Evolutionary conservation across 1,140 invertebrate species (phyloP), one percentile per base, ranked within the genome.

Genomic region (Drosophila pachea): DNA sequence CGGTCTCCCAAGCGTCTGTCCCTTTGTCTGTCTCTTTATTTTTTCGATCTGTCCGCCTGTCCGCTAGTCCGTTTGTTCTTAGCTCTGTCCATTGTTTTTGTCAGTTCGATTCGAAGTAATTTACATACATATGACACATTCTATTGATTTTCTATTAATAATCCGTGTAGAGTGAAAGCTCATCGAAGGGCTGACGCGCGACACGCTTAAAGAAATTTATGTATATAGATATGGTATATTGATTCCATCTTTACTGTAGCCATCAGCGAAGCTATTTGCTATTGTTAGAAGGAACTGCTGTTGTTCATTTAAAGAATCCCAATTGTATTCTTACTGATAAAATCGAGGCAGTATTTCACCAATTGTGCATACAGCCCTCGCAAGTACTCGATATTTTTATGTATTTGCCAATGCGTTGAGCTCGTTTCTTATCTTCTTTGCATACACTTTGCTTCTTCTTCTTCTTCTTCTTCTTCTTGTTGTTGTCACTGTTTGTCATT

Each of bases 401-500:
- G 53, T 55, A 55, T 63, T 49, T 56, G 52, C 31, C 61, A 2
- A 54, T 54, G 50, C 33, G 35, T 52, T 67, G 48, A 12, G 33
- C 53, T 49, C 35, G 29, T 42, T 54, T 40, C 49, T 63, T 63
- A 61, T 63, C 60, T 63, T 63, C 60, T 43, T 63, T 43, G 47
- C 50, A 43, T 50, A 49, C 31, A 5, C 43, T 58, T n/a, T 33
- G 36, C 2, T n/a, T 38, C n/a, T 14, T 38, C 14, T 38, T 52
- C 47, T 50, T 54, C 38, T 42, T 59, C 53, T 47, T 58, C n/a
- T 47, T 53, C 1, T 7, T 36, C 16, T 31, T 47, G 32, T 48
- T 61, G 59, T 42, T 62, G 49, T 43, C 60, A 54, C 60, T 67
- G 68, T 61, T 16, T 68, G 69, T 72, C 64, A 72, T 72, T 73